Base-by-base conservation (phyloP, 2,113 vertebrate genomes). In the Malurus elegans region DNA sequence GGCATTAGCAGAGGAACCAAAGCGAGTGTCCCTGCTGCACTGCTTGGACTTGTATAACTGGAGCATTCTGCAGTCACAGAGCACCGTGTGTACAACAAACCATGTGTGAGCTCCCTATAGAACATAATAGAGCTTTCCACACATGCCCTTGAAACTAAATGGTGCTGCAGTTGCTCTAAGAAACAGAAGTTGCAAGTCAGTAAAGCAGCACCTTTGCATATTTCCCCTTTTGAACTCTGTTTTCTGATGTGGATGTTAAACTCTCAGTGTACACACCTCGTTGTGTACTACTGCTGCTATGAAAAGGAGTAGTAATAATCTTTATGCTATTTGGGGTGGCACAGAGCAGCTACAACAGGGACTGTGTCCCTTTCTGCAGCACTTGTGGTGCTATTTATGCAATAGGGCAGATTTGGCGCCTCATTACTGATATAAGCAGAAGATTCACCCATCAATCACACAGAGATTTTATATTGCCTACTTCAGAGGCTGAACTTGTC, bases 1-100 rank as follows among this genome's bases (percentile, higher is more conserved):
- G 60, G 54, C 65, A 86, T 95, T 92, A 95, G 54, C 24, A 61
- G 54, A 89, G 80, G 40, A 93, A 65, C 71, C 84, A 90, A 83
- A 79, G 45, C 4, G 6, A 81, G 23, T 48, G 62, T 92, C 87
- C 74, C 71, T 76, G 71, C 81, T 82, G 50, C 18, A 38, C 53
- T 66, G n/a, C 62, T 58, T 94, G 90, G 84, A 83, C 71, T 24
- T 1, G 3, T 65, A 14, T 65, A 79, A 94, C 53, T 38, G 40
- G 66, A 89, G 57, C 40, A 53, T 51, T 45, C 79, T 7, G 4
- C 56, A 69, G 28, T 70, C 20, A 28, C 23, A 58, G 28, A n/a
- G 14, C 12, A 57, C 6, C 2, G 5, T 21, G 29, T 47, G 18
- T 86, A 73, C 64, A 73, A 44, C 14, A 57, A 82, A 65, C 58